Percentiles rank a stretch among this genome's conserved stretches.
Conservation (phyloP, 1,140 invertebrate genomes). For the Polyergus mexicanus region DNA sequence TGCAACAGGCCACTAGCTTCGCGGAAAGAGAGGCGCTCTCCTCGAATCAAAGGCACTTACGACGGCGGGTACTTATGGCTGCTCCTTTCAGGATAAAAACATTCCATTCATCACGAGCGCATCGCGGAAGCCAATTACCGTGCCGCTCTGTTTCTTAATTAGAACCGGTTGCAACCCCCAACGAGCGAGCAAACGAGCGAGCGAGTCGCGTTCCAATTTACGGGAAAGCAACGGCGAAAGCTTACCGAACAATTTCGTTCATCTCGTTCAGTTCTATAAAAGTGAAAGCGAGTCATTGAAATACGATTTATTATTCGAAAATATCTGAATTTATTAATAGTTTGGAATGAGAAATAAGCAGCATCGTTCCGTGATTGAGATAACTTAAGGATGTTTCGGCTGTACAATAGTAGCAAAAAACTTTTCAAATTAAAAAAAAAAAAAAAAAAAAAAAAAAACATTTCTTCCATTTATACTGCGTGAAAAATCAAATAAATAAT, state of each 20-base stretch:
- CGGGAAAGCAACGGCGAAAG: slow-evolving; percentile 29
- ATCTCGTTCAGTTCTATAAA: slow-evolving; percentile 46
- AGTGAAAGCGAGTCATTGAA: slow-evolving; percentile 50
- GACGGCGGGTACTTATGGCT: slow-evolving; percentile 66
- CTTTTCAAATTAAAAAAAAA: too few species aligned
- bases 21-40: slow-evolving; percentile 65
- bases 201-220: slow-evolving; percentile 48
- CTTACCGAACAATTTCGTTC: slow-evolving; percentile 28
- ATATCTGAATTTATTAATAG: background rate
- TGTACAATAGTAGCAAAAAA: too few species aligned
- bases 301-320: slow-evolving; percentile 26
- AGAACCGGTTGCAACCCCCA: slow-evolving; percentile 66
- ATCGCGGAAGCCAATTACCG: slow-evolving; percentile 72
- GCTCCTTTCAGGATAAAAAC: slow-evolving; percentile 71
- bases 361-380: background rate
- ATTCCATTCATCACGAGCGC: slow-evolving; percentile 68
- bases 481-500: too few species aligned
- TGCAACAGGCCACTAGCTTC: slow-evolving; percentile 74
- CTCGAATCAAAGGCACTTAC: slow-evolving; percentile 73
- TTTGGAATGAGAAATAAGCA: background rate
- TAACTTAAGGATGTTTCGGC: background rate
- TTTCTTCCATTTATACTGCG: too few species aligned
- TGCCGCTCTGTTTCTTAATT: slow-evolving; percentile 72
- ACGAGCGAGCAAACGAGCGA: slow-evolving; percentile 16
- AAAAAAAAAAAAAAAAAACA: too few species aligned